Evolutionary conservation across 2,888 invertebrate genomes (phyloP).

Genomic region (Campoletis raptor): DNA sequence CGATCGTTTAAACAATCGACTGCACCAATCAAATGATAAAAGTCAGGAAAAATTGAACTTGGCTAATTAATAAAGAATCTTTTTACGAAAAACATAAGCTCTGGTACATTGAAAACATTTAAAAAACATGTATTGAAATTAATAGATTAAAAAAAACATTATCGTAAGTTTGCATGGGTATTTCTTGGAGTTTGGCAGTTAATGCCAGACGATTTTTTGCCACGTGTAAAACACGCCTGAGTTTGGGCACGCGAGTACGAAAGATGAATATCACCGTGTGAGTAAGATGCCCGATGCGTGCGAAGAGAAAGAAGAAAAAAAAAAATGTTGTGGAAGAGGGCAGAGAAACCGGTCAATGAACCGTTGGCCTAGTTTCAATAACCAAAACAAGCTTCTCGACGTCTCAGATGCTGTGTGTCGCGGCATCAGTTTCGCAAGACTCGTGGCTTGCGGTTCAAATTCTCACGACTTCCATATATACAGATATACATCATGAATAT

Average conservation of each 20-base stretch:
- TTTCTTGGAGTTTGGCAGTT: neutral
- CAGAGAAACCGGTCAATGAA: conserved; percentile 75
- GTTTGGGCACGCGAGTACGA: conserved; percentile 39
- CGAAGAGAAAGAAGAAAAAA: conserved; percentile 60
- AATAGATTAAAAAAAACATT: neutral
- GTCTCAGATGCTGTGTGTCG: conserved; percentile 58
- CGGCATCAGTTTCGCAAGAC: conserved; percentile 49
- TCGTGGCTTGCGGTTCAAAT: conserved; percentile 56
- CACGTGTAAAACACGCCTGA: conserved; percentile 5
- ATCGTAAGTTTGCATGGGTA: neutral
- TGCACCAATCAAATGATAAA: no score
- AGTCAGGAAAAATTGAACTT: neutral
- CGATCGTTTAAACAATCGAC: no score
- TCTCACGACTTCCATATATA: conserved; percentile 45
- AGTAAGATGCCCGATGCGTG: conserved; percentile 51
- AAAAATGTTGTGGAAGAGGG: conserved; percentile 37
- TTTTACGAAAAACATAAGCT: neutral
- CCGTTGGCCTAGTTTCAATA: conserved; percentile 81
- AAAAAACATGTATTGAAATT: neutral
- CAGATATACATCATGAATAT: conserved; percentile 2
- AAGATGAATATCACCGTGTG: conserved; percentile 47
- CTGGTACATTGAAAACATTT: neutral
- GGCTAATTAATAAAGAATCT: neutral
- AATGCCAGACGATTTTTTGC: conserved; percentile 13
- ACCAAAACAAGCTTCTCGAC: conserved; percentile 80